phyloP scores from a whole-genome alignment of 2,797 vertebrate species.

The Microchirus variegatus region DNA sequence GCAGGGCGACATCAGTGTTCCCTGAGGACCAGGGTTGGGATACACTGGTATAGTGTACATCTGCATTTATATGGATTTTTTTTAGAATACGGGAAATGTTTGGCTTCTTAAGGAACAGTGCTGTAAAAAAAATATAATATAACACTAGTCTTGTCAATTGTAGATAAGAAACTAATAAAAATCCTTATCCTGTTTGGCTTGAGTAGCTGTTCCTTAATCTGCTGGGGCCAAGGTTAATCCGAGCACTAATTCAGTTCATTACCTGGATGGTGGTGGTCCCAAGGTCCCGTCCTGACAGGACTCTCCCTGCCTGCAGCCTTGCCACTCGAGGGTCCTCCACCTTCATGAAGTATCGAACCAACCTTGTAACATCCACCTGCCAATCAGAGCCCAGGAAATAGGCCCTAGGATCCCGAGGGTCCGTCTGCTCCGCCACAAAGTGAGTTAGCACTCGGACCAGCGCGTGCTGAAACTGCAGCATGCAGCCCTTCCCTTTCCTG shows the following conservation, averaged over 20 bases:
- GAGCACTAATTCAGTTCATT: constrained; percentile 19
- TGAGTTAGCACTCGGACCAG: constrained; percentile 89
- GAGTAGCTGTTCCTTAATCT: not conserved
- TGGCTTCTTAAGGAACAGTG: too few relatives aligned
- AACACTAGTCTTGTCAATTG: too few relatives aligned
- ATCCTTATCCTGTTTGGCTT: too few relatives aligned
- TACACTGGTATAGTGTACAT: too few relatives aligned
- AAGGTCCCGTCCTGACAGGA: constrained; percentile 88
- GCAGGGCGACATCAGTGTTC: too few relatives aligned
- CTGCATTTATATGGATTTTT: too few relatives aligned
- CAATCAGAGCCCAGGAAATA: constrained; percentile 92
- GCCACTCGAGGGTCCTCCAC: constrained; percentile 91
- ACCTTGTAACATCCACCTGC: constrained; percentile 91
- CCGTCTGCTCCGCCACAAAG: constrained; percentile 87
- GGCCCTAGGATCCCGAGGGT: constrained; percentile 78
- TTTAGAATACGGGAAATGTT: too few relatives aligned
- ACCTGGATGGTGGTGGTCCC: constrained; percentile 94
- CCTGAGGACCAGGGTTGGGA: too few relatives aligned
- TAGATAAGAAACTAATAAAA: too few relatives aligned
- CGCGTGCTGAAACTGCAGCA: constrained; percentile 92
- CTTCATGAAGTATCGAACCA: constrained; percentile 91
- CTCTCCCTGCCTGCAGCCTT: constrained; percentile 83
- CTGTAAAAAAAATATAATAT: too few relatives aligned
- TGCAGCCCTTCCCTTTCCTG: constrained; percentile 86
- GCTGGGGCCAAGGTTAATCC: not conserved